Evolutionary conservation across 2,113 vertebrate genomes (phyloP), one percentile per base, ranked within the genome.

Genomic region (Telmatochromis sp.): DNA sequence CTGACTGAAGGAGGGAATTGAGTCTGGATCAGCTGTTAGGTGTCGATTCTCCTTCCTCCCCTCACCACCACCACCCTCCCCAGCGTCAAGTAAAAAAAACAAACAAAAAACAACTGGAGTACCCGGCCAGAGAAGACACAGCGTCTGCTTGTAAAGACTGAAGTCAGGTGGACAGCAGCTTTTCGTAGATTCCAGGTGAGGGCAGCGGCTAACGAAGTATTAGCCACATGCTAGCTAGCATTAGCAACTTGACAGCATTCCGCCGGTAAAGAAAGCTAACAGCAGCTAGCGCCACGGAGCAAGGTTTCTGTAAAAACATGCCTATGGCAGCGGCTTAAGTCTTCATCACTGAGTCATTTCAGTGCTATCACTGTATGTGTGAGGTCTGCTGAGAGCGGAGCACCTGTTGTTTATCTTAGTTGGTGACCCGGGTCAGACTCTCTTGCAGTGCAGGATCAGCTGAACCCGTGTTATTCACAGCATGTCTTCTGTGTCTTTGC

Each of bases 1-100:
- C 70, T 23, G 49, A 6, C 85, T 78, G 15, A 57, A 65, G 86
- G 28, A 65, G 84, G 89, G 91, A 94, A 93, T 92, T 80, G 73
- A 85, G 45, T 89, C 86, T 53, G 83, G 78, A 91, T 95, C 95
- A 94, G 94, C 94, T 89, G 86, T 89, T 80, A 2, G 58, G n/a
- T 42, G 65, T 81, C 31, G 17, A 70, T 83, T 86, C 35, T 28
- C 14, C 40, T 26, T 26, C 40, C 40, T 26, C 63, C 11, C 33
- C 33, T 10, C 28, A 60, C 57, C 10, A 12, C 19, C n/a, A 54
- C 26, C 60, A n/a, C 57, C 57, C 26, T 31, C 42, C 49, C 11
- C 31, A 28, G 14, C 75, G 81, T 88, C 87, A 70, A 40, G 57
- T 47, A 6, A 60, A 60, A 65, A 81, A 15, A 33, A 33, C 3